Evolutionary conservation across 2,888 invertebrate genomes (phyloP), one percentile per base, ranked within the genome.

Genomic region (Chromoteleia sp.): DNA sequence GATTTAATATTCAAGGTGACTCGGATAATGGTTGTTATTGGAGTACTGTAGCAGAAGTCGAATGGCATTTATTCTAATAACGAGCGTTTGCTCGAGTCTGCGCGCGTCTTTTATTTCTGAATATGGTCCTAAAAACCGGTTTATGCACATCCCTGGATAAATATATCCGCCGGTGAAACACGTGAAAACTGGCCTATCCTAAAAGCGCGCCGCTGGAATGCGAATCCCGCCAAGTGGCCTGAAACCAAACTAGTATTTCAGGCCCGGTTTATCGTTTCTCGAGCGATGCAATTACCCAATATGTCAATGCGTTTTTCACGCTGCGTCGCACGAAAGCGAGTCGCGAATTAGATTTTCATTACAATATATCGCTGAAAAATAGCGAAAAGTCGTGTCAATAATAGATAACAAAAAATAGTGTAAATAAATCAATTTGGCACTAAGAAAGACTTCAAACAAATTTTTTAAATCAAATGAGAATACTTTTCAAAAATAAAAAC

Each of bases 61-160:
- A 63, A 52, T 67, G 43, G 43, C 61, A 67, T 48, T 71, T 71
- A 71, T 58, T 71, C 58, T 59, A 65, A 71, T 71, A 78, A 78
- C 29, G 29, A 21, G 25, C 48, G n/a, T 21, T 43, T 50, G 58
- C 25, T 45, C 10, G 36, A 39, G 29, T 43, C 73, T 43, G 45
- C 33, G 67, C 15, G 30, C 25, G 43, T 43, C 52, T 12, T 21
- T 59, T 79, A 73, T 78, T 78, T 78, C 65, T 78, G 78, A 78
- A 65, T 78, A 78, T 78, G 71, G 78, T 14, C 58, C 71, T 65
- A 65, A 71, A 65, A 78, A 78, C 78, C 78, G 78, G 78, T 78
- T 78, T 78, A 71, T 78, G 78, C 71, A 78, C 71, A 78, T 78
- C 71, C 58, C 71, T 36, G 45, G 71, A 71, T 78, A 78, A 70